A percentile compares a stretch with the other conserved stretches of the same genome.
These are phyloP conservation scores for Nematostella vectensis DNA, from an alignment of 92 coral and sea anemone species.

Conservation along the genomic window DNA sequence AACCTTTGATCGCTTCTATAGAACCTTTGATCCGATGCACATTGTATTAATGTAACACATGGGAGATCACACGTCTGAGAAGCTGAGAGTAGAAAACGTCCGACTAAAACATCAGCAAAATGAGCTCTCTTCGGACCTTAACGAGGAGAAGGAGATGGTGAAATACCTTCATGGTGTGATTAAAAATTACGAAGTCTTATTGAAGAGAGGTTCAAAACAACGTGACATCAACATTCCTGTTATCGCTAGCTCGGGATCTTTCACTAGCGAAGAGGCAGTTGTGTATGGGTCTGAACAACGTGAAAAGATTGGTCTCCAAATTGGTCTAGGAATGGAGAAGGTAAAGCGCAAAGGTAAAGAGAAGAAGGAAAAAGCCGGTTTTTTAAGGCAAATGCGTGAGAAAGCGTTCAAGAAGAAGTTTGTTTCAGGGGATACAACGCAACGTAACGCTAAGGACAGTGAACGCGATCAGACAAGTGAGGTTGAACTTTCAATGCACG, in stretches of 20 bases:
- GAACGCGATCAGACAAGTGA: neutral
- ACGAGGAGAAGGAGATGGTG: constrained; percentile 78
- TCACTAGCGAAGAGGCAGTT: neutral
- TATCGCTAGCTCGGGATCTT: neutral
- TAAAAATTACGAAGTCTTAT: constrained; percentile 73
- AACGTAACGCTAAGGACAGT: neutral
- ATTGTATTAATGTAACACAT: constrained; percentile 18
- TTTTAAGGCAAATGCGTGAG: neutral
- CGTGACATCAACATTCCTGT: constrained; percentile 11
- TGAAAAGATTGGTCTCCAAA: neutral
- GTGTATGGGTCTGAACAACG: neutral
- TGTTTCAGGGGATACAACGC: neutral
- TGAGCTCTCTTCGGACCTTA: constrained; percentile 50
- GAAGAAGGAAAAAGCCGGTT: neutral
- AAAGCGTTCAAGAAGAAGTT: neutral
- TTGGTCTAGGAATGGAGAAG: neutral
- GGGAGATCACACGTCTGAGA: constrained; percentile 39
- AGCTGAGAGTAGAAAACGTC: constrained; percentile 57
- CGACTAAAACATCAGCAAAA: constrained; percentile 52
- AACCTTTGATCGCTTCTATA: too few species aligned
- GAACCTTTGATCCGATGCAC: neutral
- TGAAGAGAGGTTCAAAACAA: constrained; percentile 25
- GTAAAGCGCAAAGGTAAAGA: neutral
- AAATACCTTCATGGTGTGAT: constrained; percentile 80
- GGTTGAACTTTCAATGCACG: neutral